Evolutionary conservation across 2,113 vertebrate species (phyloP), one percentile per base, ranked within the genome.

Genomic region (Cavia porcellus): DNA sequence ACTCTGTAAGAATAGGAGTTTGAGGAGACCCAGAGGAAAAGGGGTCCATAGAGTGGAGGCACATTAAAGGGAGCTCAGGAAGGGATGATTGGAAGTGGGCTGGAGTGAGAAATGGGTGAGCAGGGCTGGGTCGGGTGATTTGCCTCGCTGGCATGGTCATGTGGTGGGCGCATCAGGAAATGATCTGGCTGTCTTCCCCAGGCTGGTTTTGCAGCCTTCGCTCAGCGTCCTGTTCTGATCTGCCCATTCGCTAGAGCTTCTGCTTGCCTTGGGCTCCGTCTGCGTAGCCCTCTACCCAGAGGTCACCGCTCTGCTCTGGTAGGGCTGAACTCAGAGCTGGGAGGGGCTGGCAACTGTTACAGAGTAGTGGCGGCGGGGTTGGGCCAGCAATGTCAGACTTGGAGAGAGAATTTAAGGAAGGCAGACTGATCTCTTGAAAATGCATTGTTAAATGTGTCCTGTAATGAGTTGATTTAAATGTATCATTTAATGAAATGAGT

Each of bases 61-160:
- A 70, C 19, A 11, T 1, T 30, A 50, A 81, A 64, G 30, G 25
- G 62, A 93, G 42, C 38, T 55, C 64, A 38, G 7, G 72, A 79
- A 92, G 75, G 42, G 83, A n/a, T 22, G 30, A 30, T 89, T 47
- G 47, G 82, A 84, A 50, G 61, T 57, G 61, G 57, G 0, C 45
- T 50, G 24, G 22, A 13, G 12, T n/a, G 32, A 83, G 74, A 28
- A 24, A 7, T 15, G 25, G 50, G 45, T 77, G 2, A 15, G 30
- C 17, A 13, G 50, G 14, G n/a, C 42, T 1, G 9, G 64, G 13
- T 45, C 7, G 24, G 20, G 13, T 59, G 66, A 35, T 83, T 79
- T 11, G 35, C 77, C 55, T 57, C 19, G 28, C 0, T 80, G 88
- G 3, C 47, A 1, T 0, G 11, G 28, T 35, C 35, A 0, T 19